These are phyloP conservation scores for Enhydra lutris DNA, from an alignment of 2,113 vertebrate species.

Conservation along the genomic window DNA sequence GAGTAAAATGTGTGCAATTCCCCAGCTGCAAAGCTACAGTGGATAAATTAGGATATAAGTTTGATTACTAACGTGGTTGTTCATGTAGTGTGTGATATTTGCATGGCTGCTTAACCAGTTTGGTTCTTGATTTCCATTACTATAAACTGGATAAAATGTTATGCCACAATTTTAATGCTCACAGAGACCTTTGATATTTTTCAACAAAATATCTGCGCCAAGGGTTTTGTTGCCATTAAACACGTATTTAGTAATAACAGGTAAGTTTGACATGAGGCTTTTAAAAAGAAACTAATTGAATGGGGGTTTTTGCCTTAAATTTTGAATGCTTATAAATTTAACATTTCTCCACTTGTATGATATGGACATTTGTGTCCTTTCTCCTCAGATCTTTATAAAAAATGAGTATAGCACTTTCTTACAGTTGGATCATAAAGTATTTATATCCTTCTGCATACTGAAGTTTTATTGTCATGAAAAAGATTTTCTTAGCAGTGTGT, in stretches of 20 bases:
- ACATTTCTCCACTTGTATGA: not conserved
- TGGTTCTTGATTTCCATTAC: constrained; percentile 9
- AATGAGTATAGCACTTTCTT: not conserved
- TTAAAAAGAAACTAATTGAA: constrained; percentile 63
- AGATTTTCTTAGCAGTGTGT: constrained; percentile 1
- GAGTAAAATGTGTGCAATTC: not conserved
- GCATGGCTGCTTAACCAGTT: not conserved
- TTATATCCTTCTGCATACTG: constrained; percentile 39
- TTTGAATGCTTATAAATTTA: constrained; percentile 77
- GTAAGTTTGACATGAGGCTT: constrained; percentile 65
- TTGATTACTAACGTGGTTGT: not conserved
- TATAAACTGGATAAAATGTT: not conserved
- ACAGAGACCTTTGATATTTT: not conserved
- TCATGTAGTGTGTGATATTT: not conserved
- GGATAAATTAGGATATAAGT: not conserved
- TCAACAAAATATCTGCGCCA: not conserved
- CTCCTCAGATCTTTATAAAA: constrained; percentile 19
- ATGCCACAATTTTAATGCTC: not conserved
- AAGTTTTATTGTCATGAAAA: constrained; percentile 37
- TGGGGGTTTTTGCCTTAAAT: constrained; percentile 67
- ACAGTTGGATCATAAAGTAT: not conserved
- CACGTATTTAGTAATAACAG: constrained; percentile 44
- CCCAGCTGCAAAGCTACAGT: not conserved
- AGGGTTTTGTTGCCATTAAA: not conserved
- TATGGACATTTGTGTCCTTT: not conserved